Percentiles rank a stretch among this genome's conserved stretches.
Evolutionary conservation across 2,113 vertebrate species (phyloP).

Genomic region (Petrocephalus microphthalmus): DNA sequence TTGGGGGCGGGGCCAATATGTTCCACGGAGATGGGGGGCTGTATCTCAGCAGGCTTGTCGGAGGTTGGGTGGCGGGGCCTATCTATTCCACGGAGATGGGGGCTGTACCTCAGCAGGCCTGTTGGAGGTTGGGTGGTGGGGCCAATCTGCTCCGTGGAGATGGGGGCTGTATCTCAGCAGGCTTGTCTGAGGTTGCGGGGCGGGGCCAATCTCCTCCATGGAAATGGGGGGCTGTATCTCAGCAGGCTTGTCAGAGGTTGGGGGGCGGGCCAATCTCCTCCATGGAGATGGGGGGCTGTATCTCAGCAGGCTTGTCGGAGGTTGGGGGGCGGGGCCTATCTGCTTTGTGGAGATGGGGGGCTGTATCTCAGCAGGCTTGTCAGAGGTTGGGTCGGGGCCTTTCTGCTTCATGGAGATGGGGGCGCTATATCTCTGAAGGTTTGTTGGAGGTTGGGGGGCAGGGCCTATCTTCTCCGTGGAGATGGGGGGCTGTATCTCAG

Average conservation of each 20-base stretch:
- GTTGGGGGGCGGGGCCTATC: not conserved
- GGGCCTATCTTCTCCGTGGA: not conserved
- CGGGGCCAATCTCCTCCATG: too few relatives aligned
- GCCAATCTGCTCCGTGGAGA: too few relatives aligned
- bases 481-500: not conserved
- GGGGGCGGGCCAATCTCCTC: not conserved
- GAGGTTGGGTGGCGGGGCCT: not conserved
- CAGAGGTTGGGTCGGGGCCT: too few relatives aligned
- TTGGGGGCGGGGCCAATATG: not conserved
- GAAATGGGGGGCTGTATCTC: too few relatives aligned
- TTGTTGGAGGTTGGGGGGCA: too few relatives aligned
- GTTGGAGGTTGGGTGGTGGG: too few relatives aligned
- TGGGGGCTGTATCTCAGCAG: too few relatives aligned
- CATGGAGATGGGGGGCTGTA: not conserved
- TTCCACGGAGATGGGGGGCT: not conserved
- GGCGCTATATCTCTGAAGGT: not conserved
- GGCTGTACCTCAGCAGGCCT: too few relatives aligned
- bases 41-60: not conserved
- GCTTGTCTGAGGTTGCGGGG: too few relatives aligned
- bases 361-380: too few relatives aligned
- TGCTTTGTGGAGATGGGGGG: not conserved
- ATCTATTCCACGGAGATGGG: not conserved
- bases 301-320: not conserved
- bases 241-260: too few relatives aligned
- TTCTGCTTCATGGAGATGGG: too few relatives aligned